Percentiles rank a stretch among this genome's conserved stretches.
Conservation (phyloP, 2,888 invertebrate species). For the Eremobia ochroleuca region DNA sequence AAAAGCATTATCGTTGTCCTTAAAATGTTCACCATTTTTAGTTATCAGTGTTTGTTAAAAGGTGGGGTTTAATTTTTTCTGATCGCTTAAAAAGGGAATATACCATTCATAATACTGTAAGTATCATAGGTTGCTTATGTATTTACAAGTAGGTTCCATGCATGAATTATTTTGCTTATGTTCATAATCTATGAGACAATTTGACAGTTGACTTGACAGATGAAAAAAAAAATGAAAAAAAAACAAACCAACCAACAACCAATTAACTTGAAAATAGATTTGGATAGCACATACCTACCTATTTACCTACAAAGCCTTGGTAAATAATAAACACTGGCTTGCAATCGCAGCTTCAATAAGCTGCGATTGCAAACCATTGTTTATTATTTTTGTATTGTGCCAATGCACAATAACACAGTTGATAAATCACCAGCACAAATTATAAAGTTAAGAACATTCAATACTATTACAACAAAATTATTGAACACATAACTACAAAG, state of each 20-base stretch:
- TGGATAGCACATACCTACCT: not conserved
- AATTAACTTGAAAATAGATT: not conserved
- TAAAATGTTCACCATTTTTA: slow-evolving; percentile 59
- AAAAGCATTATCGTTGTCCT: slow-evolving; percentile 49
- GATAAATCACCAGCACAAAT: slow-evolving; percentile 10
- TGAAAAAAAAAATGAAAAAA: slow-evolving; percentile 5
- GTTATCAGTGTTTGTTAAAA: slow-evolving; percentile 42
- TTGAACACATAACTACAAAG: not conserved
- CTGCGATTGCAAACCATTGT: too few species aligned
- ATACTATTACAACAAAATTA: not conserved
- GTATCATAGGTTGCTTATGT: not conserved
- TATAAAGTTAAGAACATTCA: not conserved
- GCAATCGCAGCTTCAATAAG: slow-evolving; percentile 1
- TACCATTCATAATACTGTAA: slow-evolving; percentile 32
- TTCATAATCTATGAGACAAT: not conserved
- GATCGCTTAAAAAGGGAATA: not conserved
- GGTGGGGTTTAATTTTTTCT: slow-evolving; percentile 39
- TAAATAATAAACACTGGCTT: not conserved
- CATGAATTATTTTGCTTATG: slow-evolving; percentile 31
- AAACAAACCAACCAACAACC: not conserved
- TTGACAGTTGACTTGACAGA: slow-evolving; percentile 44
- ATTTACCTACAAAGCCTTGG: too few species aligned
- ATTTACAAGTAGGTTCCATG: slow-evolving; percentile 7
- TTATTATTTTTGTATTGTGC: too few species aligned
- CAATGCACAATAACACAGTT: not conserved